Evolutionary conservation across 2,888 invertebrate genomes (phyloP).

Genomic region (Adelognathus sp.): DNA sequence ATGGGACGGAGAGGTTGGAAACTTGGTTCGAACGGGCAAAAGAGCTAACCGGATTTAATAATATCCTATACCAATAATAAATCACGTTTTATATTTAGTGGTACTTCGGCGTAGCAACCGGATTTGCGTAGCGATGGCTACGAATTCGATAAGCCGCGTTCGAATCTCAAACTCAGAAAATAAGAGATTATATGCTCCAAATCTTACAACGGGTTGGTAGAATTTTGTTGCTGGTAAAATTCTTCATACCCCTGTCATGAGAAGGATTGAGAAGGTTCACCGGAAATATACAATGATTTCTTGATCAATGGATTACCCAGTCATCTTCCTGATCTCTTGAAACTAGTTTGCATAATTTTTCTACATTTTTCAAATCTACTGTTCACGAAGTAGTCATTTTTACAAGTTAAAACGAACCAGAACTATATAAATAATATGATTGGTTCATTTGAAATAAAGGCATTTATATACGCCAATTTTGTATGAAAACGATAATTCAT

Average conservation of each 20-base stretch:
- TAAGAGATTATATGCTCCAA: too few relatives aligned
- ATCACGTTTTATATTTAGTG: conserved; percentile 75
- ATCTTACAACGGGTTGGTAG: not conserved
- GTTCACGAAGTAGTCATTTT: too few relatives aligned
- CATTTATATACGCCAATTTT: too few relatives aligned
- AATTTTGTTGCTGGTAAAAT: not conserved
- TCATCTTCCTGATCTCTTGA: too few relatives aligned
- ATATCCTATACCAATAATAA: conserved; percentile 76
- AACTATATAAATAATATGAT: too few relatives aligned
- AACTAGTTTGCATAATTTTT: not conserved
- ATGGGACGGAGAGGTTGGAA: conserved; percentile 69
- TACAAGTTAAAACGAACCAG: too few relatives aligned
- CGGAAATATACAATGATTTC: too few relatives aligned
- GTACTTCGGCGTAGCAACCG: conserved; percentile 22
- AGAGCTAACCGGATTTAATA: conserved; percentile 77
- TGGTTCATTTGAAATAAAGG: too few relatives aligned
- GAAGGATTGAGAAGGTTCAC: too few relatives aligned
- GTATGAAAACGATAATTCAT: too few relatives aligned
- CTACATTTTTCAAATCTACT: not conserved
- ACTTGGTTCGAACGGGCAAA: conserved; percentile 72
- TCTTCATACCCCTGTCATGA: too few relatives aligned
- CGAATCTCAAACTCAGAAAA: conserved; percentile 7
- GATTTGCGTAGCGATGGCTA: conserved; percentile 21
- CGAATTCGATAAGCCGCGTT: conserved; percentile 11
- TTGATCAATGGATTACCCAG: too few relatives aligned